Evolutionary conservation across 1,140 invertebrate genomes (phyloP).

Genomic region (Eurosta solidaginis): DNA sequence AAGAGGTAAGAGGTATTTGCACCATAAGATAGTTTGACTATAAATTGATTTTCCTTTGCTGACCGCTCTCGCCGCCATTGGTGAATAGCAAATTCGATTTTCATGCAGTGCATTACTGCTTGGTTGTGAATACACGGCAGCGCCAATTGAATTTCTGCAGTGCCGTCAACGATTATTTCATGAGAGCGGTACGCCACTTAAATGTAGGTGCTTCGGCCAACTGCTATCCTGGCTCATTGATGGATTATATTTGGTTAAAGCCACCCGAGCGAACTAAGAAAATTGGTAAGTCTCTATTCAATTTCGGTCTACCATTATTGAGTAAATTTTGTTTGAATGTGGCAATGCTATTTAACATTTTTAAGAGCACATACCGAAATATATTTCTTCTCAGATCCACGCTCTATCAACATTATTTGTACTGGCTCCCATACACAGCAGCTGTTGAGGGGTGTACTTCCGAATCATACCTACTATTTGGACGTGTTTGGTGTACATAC

Average conservation of each 20-base stretch:
- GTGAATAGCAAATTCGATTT: slow-evolving; percentile 49
- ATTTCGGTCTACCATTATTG: background rate
- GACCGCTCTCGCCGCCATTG: background rate
- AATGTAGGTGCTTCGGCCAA: slow-evolving; percentile 28
- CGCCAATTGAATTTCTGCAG: slow-evolving; percentile 47
- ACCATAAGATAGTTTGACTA: background rate
- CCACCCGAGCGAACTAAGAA: slow-evolving; percentile 44
- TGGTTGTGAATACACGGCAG: slow-evolving; percentile 44
- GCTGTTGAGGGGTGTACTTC: slow-evolving; percentile 43
- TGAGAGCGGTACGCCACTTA: slow-evolving; percentile 33
- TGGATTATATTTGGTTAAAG: slow-evolving; percentile 47
- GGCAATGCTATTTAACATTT: background rate
- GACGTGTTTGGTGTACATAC: slow-evolving; percentile 54
- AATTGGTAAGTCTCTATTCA: slow-evolving; percentile 39
- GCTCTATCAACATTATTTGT: slow-evolving; percentile 49
- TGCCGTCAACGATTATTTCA: slow-evolving; percentile 43
- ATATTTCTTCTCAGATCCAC: slow-evolving; percentile 3
- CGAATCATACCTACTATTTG: slow-evolving; percentile 48
- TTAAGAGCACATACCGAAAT: background rate
- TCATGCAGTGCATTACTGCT: slow-evolving; percentile 56
- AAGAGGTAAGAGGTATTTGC: slow-evolving; percentile 44
- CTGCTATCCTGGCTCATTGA: slow-evolving; percentile 34
- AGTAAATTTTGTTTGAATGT: background rate
- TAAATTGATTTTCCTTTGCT: background rate
- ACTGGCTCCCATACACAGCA: slow-evolving; percentile 51